Conservation (phyloP, 2,888 invertebrate genomes). For the Drosophila mettleri region DNA sequence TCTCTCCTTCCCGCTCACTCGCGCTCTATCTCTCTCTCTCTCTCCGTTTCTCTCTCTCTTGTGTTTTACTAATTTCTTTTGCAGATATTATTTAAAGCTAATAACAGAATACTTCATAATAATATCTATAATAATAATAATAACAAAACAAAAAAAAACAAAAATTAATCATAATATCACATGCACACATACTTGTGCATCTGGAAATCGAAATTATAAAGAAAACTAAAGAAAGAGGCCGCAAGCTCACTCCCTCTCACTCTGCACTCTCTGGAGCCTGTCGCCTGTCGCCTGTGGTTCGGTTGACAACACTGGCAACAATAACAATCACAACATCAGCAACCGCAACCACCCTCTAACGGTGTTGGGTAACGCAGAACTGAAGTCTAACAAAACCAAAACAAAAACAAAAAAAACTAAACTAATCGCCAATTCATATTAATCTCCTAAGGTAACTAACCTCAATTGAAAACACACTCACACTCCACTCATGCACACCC, state of each 20-base stretch:
- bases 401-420: slow-evolving; percentile 36
- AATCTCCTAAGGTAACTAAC: slow-evolving; percentile 78
- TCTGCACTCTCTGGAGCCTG: slow-evolving; percentile 45
- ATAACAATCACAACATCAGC: background rate
- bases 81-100: slow-evolving; percentile 80
- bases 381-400: slow-evolving; percentile 52
- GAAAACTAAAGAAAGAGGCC: slow-evolving; percentile 9
- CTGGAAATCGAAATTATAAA: slow-evolving; percentile 14
- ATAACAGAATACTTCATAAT: slow-evolving; percentile 50
- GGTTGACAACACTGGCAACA: slow-evolving; percentile 31
- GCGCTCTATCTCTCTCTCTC: slow-evolving; percentile 37
- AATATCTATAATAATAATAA: slow-evolving; percentile 43
- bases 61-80: slow-evolving; percentile 76
- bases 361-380: slow-evolving; percentile 56
- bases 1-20: slow-evolving; percentile 38
- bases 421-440: slow-evolving; percentile 80
- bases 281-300: slow-evolving; percentile 5
- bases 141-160: too few species aligned
- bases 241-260: slow-evolving; percentile 10
- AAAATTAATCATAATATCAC: slow-evolving; percentile 30
- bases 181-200: slow-evolving; percentile 12
- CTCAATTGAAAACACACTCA: slow-evolving; percentile 39
- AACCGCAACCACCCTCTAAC: background rate
- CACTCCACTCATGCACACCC: background rate
- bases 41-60: slow-evolving; percentile 40